These are phyloP conservation scores for Grammomys dolichurus DNA, from an alignment of 2,113 vertebrate species.

Conservation along the genomic window DNA sequence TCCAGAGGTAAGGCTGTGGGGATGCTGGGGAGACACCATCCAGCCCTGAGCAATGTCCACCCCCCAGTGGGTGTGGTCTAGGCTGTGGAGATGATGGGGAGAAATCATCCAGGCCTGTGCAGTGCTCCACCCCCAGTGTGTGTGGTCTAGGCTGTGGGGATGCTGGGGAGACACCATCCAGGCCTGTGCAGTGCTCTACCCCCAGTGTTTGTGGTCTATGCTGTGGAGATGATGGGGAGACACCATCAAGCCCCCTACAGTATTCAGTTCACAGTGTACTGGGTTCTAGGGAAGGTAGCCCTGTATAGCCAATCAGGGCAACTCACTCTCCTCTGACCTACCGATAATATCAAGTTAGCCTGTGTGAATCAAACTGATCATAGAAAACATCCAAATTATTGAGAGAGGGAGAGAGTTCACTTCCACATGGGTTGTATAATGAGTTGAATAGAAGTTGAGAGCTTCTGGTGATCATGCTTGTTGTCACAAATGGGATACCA, in stretches of 20 bases:
- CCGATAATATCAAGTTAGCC: background rate
- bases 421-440: background rate
- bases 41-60: background rate
- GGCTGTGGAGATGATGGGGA: background rate
- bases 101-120: rapidly evolving
- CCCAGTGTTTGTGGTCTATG: background rate
- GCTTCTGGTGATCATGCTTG: background rate
- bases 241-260: background rate
- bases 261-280: background rate
- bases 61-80: background rate
- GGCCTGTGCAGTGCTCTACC: background rate
- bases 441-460: background rate
- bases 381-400: background rate
- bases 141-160: background rate
- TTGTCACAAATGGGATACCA: background rate
- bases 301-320: background rate
- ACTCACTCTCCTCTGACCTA: background rate
- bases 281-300: too few relatives aligned
- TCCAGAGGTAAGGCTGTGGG: background rate
- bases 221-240: too few relatives aligned
- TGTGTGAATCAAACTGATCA: background rate
- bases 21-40: background rate
- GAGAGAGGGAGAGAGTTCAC: background rate
- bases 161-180: background rate
- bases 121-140: background rate